Evolutionary conservation across 2,888 invertebrate species (phyloP), one percentile per base, ranked within the genome.

Genomic region (Hyalella azteca): DNA sequence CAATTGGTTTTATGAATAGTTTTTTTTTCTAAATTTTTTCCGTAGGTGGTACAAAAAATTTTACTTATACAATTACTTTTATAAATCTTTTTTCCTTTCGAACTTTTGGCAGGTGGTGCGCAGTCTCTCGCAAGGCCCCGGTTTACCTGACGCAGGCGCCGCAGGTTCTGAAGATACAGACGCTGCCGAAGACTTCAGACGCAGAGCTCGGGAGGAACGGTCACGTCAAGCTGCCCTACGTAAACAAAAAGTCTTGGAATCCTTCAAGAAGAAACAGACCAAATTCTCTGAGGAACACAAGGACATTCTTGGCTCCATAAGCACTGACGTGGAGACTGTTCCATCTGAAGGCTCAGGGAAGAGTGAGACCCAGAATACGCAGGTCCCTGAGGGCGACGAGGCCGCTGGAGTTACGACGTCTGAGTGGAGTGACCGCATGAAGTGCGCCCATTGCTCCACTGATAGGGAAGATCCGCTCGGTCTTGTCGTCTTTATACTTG

Each of bases 281-380:
- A 66, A 66, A 22, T 66, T 66, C 36, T 66, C 36, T 19, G 36
- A 66, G 66, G 66, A 66, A 29, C 66, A 66, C 66, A 66, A 66
- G n/a, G 66, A 66, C 36, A 15, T 66, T 19, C 36, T 66, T 7
- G 66, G 36, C 19, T 66, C 66, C 66, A 66, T 66, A 32, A 66
- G 36, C 66, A 66, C 66, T 13, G 66, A 66, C 19, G 36, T 36
- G 2, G 66, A 66, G 66, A 1, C 66, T 7, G 66, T 66, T 5
- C 15, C 3, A 0, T 15, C n/a, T 4, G 19, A 19, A 2, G 66
- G 36, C 3, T 9, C 9, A 1, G 66, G n/a, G 2, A 36, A 22
- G 0, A 36, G 7, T 32, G 29, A 36, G 13, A 7, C 22, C 2
- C 26, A 22, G 22, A 29, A 54, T 26, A 29, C 54, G 9, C 26